phyloP scores from a whole-genome alignment of 2,888 invertebrate genomes.

The Drosophila buzzatii region DNA sequence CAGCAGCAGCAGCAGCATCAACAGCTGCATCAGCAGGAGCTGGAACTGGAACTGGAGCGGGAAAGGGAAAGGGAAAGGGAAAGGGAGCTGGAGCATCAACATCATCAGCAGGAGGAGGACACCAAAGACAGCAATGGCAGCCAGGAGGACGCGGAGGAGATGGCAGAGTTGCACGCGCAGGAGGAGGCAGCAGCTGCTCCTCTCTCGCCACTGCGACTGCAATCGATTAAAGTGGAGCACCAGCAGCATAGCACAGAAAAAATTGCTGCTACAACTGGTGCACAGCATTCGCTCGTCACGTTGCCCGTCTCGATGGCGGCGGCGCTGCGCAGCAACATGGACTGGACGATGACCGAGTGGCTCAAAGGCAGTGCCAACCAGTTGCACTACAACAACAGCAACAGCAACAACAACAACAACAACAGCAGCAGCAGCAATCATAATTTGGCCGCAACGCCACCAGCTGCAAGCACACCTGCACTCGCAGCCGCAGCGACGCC shows the following conservation, averaged over 20 bases:
- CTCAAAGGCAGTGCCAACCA: constrained; percentile 71
- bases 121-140: constrained; percentile 72
- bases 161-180: background rate
- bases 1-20: background rate
- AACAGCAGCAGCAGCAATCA: background rate
- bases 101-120: constrained; percentile 41
- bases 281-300: constrained; percentile 57
- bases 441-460: constrained; percentile 30
- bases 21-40: background rate
- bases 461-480: constrained; percentile 36
- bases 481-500: background rate
- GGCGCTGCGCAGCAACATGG: constrained; percentile 64
- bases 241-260: constrained; percentile 35
- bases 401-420: constrained; percentile 13
- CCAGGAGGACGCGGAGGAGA: constrained; percentile 48
- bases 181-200: background rate
- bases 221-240: constrained; percentile 69
- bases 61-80: too few relatives aligned
- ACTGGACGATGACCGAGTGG: constrained; percentile 81
- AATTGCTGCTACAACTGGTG: constrained; percentile 32
- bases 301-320: constrained; percentile 55
- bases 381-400: constrained; percentile 14
- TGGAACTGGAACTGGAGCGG: constrained; percentile 17
- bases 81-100: constrained; percentile 34
- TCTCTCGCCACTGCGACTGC: constrained; percentile 51